These are phyloP conservation scores for Carassius carassius DNA, from an alignment of 2,113 vertebrate species.

Conservation along the genomic window DNA sequence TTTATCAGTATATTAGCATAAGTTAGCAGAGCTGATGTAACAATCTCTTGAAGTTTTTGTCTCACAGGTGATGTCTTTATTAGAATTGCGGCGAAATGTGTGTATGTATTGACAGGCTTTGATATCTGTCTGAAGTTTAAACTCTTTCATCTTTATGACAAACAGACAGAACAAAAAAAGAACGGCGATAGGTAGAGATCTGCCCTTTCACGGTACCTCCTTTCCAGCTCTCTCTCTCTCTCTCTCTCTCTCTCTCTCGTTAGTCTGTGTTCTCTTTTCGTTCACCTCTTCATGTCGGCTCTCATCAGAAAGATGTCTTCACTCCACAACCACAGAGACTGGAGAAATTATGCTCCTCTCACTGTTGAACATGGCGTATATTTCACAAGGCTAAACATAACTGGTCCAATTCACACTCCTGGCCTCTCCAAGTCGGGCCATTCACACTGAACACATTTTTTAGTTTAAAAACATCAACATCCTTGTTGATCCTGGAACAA, in stretches of 20 bases:
- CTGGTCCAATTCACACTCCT: not conserved
- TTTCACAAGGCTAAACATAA: conserved; percentile 1
- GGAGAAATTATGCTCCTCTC: conserved; percentile 11
- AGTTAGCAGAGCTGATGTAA: conserved; percentile 22
- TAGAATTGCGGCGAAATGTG: not conserved
- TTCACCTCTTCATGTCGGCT: conserved; percentile 32
- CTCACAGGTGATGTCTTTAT: conserved; percentile 39
- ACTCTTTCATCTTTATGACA: conserved; percentile 54
- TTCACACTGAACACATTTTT: not conserved
- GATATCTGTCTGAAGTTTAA: conserved; percentile 22
- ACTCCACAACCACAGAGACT: not conserved
- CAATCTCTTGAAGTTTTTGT: conserved; percentile 35
- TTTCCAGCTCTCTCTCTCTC: not conserved
- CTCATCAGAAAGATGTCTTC: conserved; percentile 43
- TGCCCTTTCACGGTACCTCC: conserved; percentile 57
- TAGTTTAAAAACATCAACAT: not conserved
- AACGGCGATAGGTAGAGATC: conserved; percentile 64
- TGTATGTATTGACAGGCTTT: conserved; percentile 17
- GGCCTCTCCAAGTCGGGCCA: not conserved
- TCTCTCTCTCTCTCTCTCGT: not conserved
- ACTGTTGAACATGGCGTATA: not conserved
- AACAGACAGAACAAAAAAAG: conserved; percentile 62
- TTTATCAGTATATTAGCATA: conserved; percentile 19
- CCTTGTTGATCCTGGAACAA: too few species aligned
- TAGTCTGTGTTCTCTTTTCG: conserved; percentile 48